Evolutionary conservation across 2,797 vertebrate species (phyloP), one percentile per base, ranked within the genome.

Genomic region (Chaetophractus vellerosus): DNA sequence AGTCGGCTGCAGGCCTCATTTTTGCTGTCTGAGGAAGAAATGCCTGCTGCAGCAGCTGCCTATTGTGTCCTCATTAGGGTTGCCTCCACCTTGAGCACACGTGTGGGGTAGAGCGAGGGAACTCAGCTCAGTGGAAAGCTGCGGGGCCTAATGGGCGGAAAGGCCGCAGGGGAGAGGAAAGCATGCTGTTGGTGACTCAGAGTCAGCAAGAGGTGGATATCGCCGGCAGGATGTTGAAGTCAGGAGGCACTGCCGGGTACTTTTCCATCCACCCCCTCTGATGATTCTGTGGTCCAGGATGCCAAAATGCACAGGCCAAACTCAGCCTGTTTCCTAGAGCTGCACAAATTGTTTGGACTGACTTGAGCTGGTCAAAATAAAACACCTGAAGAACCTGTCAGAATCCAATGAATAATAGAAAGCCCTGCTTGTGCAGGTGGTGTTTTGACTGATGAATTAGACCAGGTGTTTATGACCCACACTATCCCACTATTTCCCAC

Each of bases 101-200:
- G 9, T 96, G 97, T 97, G 97, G 94, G 94, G 96, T 86, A 45
- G 0, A 89, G 75, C 24, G 64, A 85, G 90, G 93, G 95, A 95
- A 96, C 90, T 90, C 79, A 91, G 92, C 90, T 31, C 7, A 28
- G 92, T 88, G 86, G 95, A 89, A 75, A 93, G 87, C 92, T 94
- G 93, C 92, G 1, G 38, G 90, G 94, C 90, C 95, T 96, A 75
- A 93, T 41, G 83, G 96, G 96, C 12, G 59, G 93, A 93, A 68
- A 91, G 96, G 95, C 96, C 52, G 68, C 96, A 89, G 93, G 95
- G 95, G 93, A 96, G 94, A 92, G 36, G 92, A 96, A 88, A 50
- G 93, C 93, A 94, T 95, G 92, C 95, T 97, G 96, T 50, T 88
- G 89, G 94, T 97, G 97, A 97, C 96, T 97, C 97, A 97, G 97